Evolutionary conservation across 1,140 invertebrate genomes (phyloP).

Genomic region (Globodera ellingtonae): DNA sequence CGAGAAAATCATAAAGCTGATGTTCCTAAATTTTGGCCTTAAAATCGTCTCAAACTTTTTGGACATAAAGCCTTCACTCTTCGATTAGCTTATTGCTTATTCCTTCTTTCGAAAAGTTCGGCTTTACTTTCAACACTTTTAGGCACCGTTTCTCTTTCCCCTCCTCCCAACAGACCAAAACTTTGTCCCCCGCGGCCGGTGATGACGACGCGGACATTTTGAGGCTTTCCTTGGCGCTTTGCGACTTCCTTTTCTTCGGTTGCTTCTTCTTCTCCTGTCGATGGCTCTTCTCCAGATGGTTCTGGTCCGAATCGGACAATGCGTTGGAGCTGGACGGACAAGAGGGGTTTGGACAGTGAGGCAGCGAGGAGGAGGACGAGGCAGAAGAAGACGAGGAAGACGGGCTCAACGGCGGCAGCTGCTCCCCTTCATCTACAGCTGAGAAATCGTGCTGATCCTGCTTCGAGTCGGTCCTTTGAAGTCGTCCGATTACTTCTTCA

Average conservation of each 20-base stretch:
- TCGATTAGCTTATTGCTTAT: too few species aligned
- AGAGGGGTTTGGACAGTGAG: not conserved
- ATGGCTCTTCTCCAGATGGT: not conserved
- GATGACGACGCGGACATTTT: not conserved
- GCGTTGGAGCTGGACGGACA: not conserved
- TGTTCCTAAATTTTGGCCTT: too few species aligned
- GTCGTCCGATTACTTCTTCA: constrained; percentile 19
- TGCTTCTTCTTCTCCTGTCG: not conserved
- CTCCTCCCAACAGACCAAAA: not conserved
- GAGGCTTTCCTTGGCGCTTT: not conserved
- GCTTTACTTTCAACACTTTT: too few species aligned
- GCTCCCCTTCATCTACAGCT: not conserved
- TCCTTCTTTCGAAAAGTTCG: too few species aligned
- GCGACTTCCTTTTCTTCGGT: constrained; percentile 40
- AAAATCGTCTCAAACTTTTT: too few species aligned
- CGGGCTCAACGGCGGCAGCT: not conserved
- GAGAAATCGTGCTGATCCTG: not conserved
- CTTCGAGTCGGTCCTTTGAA: not conserved
- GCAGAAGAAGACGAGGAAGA: not conserved
- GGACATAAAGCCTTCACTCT: too few species aligned
- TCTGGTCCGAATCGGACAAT: not conserved
- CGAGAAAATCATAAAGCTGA: too few species aligned
- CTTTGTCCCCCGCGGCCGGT: constrained; percentile 9
- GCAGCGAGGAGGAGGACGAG: not conserved
- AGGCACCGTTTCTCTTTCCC: not conserved